Evolutionary conservation across 2,113 vertebrate genomes (phyloP), one percentile per base, ranked within the genome.

Genomic region (Muscicapa adusta): DNA sequence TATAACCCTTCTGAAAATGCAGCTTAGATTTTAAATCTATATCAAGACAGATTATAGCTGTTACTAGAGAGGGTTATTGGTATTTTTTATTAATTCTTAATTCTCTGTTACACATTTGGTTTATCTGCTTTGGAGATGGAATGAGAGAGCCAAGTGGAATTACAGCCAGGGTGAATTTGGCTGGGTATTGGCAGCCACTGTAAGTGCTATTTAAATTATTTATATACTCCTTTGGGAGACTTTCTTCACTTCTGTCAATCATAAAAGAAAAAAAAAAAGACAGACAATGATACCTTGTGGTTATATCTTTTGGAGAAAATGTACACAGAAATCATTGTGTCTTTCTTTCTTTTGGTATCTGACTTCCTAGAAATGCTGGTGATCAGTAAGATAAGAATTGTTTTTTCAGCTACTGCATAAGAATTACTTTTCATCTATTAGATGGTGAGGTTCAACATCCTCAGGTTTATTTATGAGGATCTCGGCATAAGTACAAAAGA

Each of bases 181-280:
- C 80, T 86, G 91, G 38, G 17, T 86, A 89, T 31, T 0, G 20
- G 22, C 89, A 93, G 53, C 31, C 36, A 36, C 61, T 57, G 43
- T 4, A 4, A 67, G 25, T 67, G 61, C 74, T 88, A 56, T 85
- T 93, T 94, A 92, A 88, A 96, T 95, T 93, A 93, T 93, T 93
- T 81, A 92, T 72, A n/a, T 33, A 38, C 36, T 75, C 56, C 76
- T 89, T 13, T 92, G 80, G 80, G 91, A 94, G 70, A 57, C 7
- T 94, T 68, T 43, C 53, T 78, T 93, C 34, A 38, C 20, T 72
- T 77, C 83, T 93, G 86, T 74, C 92, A 93, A 80, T 92, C 86
- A 63, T 26, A 71, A 54, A 33, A 84, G 40, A 18, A 31, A 72
- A 61, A 88, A 80, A 40, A 80, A 36, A 8, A 70, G 33, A 40